Evolutionary conservation across 2,113 vertebrate species (phyloP), one percentile per base, ranked within the genome.

Genomic region (Actinemys pallida): DNA sequence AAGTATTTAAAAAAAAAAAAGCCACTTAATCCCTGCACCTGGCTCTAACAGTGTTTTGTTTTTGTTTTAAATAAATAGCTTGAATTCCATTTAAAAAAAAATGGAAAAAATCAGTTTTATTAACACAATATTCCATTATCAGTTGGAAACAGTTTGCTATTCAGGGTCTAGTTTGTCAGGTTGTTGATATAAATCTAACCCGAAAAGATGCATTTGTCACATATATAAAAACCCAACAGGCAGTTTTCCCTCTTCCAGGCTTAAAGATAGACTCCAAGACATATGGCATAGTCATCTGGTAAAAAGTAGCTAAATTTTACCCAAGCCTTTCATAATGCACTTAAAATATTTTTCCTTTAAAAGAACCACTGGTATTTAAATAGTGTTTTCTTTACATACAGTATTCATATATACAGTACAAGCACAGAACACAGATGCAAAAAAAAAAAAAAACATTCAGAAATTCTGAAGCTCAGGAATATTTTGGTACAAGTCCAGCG

Each of bases 381-480:
- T 94, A 79, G 89, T 17, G 94, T 92, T 96, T 87, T 78, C 91
- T 97, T 97, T 91, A 83, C 83, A 94, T 87, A 95, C 35, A 93
- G 14, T 78, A 59, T 92, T 95, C 75, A 62, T 90, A 93, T 98
- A 97, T 85, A 89, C 92, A 88, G 90, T 87, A 81, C 84, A 92
- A 80, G 83, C 20, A 78, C 19, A n/a, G 49, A 89, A 82, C 82
- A 95, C 90, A 39, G 52, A 84, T 10, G 39, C 4, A 42, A 45
- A 7, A 17, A 90, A 56, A 17, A 90, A 56, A 39, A 13, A 13
- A 5, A 79, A 8, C 29, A 5, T 95, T 99, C 98, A 99, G 98
- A 99, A 99, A 98, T 98, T 98, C 90, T 98, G 99, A 83, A 99
- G 98, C 94, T 99, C 99, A 0, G 99, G 99, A 96, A 99, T 98